These are phyloP conservation scores for Elysia chlorotica DNA, from an alignment of 1,140 invertebrate species.

Conservation along the genomic window DNA sequence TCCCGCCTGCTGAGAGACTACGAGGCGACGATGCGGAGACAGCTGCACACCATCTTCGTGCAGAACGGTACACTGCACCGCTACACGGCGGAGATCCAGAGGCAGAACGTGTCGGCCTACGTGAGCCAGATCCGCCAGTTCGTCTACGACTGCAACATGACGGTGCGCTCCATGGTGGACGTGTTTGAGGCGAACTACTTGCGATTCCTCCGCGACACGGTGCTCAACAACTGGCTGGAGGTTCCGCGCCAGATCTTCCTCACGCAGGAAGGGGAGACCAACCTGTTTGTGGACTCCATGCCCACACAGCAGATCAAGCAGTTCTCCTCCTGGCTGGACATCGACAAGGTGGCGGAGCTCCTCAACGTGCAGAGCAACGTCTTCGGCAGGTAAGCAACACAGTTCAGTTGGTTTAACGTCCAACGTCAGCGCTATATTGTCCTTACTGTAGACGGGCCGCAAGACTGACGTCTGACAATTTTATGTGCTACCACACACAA, in stretches of 20 bases:
- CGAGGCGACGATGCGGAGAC: conserved; percentile 24
- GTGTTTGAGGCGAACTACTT: conserved; percentile 34
- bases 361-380: conserved; percentile 34
- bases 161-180: conserved; percentile 36
- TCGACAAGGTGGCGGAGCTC: conserved; percentile 44
- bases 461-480: too few species aligned
- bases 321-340: conserved; percentile 48
- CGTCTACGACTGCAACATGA: conserved; percentile 39
- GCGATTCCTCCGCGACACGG: conserved; percentile 33
- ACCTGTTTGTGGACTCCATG: conserved; percentile 24
- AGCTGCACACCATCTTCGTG: conserved; percentile 32
- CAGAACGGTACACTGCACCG: conserved; percentile 32
- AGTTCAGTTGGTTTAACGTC: too few species aligned
- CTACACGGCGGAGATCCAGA: conserved; percentile 26
- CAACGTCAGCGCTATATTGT: too few species aligned
- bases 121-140: conserved; percentile 39
- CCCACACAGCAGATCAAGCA: conserved; percentile 33
- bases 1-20: conserved; percentile 27
- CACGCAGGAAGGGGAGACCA: conserved; percentile 31
- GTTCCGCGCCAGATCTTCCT: conserved; percentile 46
- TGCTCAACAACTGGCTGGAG: conserved; percentile 40
- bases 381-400: conserved; percentile 34
- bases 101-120: conserved; percentile 36
- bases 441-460: too few species aligned
- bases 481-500: too few species aligned